phyloP scores from a whole-genome alignment of 1,140 invertebrate species.

The Papilio glaucus region DNA sequence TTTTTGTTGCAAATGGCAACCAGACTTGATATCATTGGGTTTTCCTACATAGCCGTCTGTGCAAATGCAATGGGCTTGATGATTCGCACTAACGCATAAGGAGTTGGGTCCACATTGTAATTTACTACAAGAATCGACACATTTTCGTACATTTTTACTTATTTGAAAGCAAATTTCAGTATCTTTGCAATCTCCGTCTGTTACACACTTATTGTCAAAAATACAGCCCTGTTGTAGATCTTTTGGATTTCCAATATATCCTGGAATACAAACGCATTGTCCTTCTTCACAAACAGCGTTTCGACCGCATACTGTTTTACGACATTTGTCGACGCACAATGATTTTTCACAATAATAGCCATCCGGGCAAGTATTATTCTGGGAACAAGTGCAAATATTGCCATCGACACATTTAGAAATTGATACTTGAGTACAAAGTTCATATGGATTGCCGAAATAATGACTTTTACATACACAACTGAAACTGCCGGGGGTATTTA shows the following conservation, averaged over 20 bases:
- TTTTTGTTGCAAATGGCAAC: constrained; percentile 88
- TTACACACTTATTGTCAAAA: constrained; percentile 88
- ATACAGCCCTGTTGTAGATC: constrained; percentile 88
- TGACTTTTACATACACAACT: constrained; percentile 93
- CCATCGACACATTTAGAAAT: constrained; percentile 88
- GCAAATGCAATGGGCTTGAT: constrained; percentile 93
- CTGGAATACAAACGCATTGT: constrained; percentile 90
- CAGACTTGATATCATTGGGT: constrained; percentile 89
- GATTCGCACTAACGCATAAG: constrained; percentile 91
- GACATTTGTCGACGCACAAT: constrained; percentile 89
- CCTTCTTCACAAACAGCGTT: constrained; percentile 92
- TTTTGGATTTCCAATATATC: constrained; percentile 90
- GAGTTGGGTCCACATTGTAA: constrained; percentile 95
- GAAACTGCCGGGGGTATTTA: constrained; percentile 93
- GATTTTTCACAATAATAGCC: constrained; percentile 89
- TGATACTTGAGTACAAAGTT: constrained; percentile 88
- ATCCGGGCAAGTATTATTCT: constrained; percentile 88
- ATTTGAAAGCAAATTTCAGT: constrained; percentile 94
- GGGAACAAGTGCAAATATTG: constrained; percentile 87
- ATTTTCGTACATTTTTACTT: constrained; percentile 89
- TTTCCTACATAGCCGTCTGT: constrained; percentile 91
- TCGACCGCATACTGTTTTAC: constrained; percentile 89
- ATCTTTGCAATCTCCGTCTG: constrained; percentile 91
- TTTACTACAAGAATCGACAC: constrained; percentile 93
- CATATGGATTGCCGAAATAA: constrained; percentile 93